Evolutionary conservation across 2,113 vertebrate species (phyloP), one percentile per base, ranked within the genome.

Genomic region (Cygnus buccinator): DNA sequence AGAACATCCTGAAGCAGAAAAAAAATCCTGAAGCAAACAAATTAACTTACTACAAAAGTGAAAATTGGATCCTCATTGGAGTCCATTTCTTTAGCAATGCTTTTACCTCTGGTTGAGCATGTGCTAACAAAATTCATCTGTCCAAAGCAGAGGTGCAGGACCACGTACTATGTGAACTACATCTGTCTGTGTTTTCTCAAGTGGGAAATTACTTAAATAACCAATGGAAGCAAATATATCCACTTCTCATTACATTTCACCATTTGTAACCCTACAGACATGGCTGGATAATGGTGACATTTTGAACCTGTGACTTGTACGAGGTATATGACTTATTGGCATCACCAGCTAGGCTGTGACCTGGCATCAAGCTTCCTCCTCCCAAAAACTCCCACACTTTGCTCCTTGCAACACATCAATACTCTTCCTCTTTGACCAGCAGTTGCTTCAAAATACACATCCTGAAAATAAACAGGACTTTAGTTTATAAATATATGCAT

Each of bases 281-380:
- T 10, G 33, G 22, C 10, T 66, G 65, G n/a, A 31, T 37, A 74
- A 18, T 0, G 13, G 65, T 29, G 28, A 55, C 10, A 28, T 46
- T 55, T 71, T 46, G 50, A 80, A 74, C 41, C 44, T 35, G 16
- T n/a, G 58, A 33, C 54, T 66, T 29, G 10, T 52, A 2, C 9
- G 33, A 65, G 35, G 17, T 58, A 14, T 2, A 31, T 0, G 3
- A 58, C 16, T 80, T 59, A 62, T 0, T 1, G 2, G 15, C 17
- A 72, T 33, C 13, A 52, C 25, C 5, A 39, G 10, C 28, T 37
- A 84, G 67, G 25, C 46, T 81, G 68, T 19, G 68, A 3, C 25
- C 6, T 41, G 13, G 31, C 11, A 84, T 44, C 25, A n/a, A 83
- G 57, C 44, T 33, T 29, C 21, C 11, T 35, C 35, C 71, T 21